Conservation (phyloP, 2,888 invertebrate genomes). For the Drosophila incognita region DNA sequence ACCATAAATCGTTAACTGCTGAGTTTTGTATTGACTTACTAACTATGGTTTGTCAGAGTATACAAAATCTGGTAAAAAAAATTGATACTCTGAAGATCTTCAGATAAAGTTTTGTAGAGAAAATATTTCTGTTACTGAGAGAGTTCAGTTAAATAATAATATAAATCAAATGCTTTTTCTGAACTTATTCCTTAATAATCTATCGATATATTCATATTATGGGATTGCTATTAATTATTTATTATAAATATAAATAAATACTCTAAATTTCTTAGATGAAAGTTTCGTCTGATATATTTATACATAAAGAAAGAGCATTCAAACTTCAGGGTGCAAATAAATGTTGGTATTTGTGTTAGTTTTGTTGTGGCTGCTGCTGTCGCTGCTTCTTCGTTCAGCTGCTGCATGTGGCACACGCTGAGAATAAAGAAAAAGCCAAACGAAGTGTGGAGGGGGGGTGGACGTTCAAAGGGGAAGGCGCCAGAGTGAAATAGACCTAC, state of each 20-base stretch:
- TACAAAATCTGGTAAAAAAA: not conserved
- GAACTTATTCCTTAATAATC: too few relatives aligned
- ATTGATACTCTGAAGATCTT: not conserved
- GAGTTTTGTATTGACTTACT: not conserved
- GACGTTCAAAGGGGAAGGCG: conserved; percentile 21
- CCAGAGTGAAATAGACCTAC: conserved; percentile 37
- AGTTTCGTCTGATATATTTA: too few relatives aligned
- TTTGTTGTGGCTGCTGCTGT: conserved; percentile 23
- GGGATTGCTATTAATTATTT: not conserved
- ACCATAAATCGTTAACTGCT: too few relatives aligned
- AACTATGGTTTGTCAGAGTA: not conserved
- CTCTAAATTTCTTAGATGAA: too few relatives aligned
- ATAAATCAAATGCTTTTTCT: not conserved
- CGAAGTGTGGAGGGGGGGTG: conserved; percentile 2
- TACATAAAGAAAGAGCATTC: conserved; percentile 22
- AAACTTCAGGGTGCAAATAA: not conserved
- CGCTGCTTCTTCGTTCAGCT: conserved; percentile 11
- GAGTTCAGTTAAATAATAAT: not conserved
- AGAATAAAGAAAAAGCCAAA: not conserved
- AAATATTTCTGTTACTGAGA: not conserved
- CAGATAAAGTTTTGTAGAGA: not conserved
- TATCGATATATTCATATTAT: not conserved
- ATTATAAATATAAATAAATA: not conserved
- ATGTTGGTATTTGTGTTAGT: conserved; percentile 18
- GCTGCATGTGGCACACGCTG: conserved; percentile 57